Evolutionary conservation across 2,797 vertebrate species (phyloP).

Genomic region (Channallabes apus): DNA sequence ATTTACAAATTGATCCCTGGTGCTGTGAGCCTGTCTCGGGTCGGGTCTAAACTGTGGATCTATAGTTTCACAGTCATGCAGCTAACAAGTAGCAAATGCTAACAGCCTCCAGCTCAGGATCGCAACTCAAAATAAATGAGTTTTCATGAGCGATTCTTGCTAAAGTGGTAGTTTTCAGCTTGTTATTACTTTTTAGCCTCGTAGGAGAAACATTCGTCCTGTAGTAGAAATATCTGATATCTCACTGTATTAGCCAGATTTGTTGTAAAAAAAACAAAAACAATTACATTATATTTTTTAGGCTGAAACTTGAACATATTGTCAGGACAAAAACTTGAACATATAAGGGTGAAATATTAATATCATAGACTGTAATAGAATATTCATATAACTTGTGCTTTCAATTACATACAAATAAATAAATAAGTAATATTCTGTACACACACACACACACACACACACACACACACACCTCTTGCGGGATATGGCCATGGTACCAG

Average conservation of each 20-base stretch:
- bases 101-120: not conserved
- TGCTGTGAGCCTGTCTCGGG: not conserved
- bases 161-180: too few species aligned
- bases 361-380: not conserved
- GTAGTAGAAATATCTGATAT: not conserved
- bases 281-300: too few species aligned
- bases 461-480: slow-evolving; percentile 81
- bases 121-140: too few species aligned
- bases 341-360: not conserved
- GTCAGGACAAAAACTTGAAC: not conserved
- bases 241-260: not conserved
- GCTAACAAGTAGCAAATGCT: not conserved
- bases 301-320: not conserved
- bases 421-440: not conserved
- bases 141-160: too few species aligned
- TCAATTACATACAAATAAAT: not conserved
- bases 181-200: not conserved
- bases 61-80: not conserved
- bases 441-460: slow-evolving; percentile 1
- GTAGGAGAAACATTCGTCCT: not conserved
- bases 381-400: not conserved
- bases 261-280: too few species aligned
- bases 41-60: not conserved
- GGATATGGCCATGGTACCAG: slow-evolving; percentile 98
- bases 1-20: not conserved